Base-by-base conservation (phyloP, 2,888 invertebrate genomes). In the Drosophila longiperda region DNA sequence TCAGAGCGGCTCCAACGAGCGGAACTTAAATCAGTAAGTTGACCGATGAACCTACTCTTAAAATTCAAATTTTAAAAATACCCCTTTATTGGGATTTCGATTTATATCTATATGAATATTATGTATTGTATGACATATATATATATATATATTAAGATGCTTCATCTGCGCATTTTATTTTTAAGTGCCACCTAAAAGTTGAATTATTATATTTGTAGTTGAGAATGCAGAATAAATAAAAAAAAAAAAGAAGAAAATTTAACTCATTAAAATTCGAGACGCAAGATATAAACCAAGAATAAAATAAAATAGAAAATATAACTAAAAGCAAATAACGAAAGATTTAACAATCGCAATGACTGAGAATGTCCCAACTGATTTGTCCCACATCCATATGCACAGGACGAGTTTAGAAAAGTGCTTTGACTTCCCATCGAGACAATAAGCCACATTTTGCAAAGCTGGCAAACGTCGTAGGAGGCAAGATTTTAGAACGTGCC, bases 11-110 rank as follows among this genome's bases (percentile, higher is more conserved):
- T 95, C 95, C 91, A 95, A 94, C 91, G 95, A 96, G 87, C 94
- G 95, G 86, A 94, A 94, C 85, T 94, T 95, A 91, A 95, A 95
- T 94, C 96, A 96, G 96, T 96, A 93, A 96, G 96, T 95, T 38
- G 6, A 26, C 3, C 3, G 9, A 49, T 26, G 9, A 9, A 26
- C 2, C 17, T 49, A 23, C 7, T 45, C 7, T 20, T 20, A 20
- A 20, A 1, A 20, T 45, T 45, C 20, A 20, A 6, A 42, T 42
- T 20, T 42, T 3, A 42, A 5, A 42, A 20, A 5, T 12, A 6
- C 6, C 3, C 12, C 20, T 20, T 2, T 42, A 20, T 20, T 6
- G 11, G 20, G 42, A 20, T 7, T 20, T 42, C 1, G 6, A 20
- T 42, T 12, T 20, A 6, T 20, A 20, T 20, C 6, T 20, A n/a